Conservation (phyloP, 2,888 invertebrate genomes). For the Branchipolynoe longqiensis region DNA sequence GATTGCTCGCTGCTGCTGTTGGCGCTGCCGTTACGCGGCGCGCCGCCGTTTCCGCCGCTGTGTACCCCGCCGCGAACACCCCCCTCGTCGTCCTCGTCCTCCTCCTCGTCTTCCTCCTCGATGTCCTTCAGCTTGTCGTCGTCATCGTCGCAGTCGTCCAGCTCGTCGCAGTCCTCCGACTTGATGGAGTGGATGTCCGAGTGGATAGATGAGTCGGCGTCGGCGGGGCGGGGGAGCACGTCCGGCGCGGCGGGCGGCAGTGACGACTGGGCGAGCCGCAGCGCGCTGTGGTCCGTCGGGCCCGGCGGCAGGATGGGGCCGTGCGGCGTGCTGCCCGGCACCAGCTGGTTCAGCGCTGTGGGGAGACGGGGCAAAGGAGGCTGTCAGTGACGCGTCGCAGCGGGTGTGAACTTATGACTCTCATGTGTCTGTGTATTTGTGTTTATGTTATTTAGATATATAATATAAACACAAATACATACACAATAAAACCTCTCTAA, state of each 20-base stretch:
- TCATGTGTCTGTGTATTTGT: no score
- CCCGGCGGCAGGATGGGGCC: neutral
- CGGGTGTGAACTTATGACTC: no score
- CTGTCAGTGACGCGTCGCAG: neutral
- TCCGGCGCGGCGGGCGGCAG: neutral
- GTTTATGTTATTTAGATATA: no score
- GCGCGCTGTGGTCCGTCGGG: slow-evolving; percentile 5
- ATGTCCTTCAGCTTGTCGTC: slow-evolving; percentile 40
- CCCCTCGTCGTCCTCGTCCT: slow-evolving; percentile 64
- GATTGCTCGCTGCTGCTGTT: slow-evolving; percentile 27
- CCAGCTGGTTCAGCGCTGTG: slow-evolving; percentile 46
- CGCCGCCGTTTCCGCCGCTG: slow-evolving; percentile 7
- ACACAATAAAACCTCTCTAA: no score
- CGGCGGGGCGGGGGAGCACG: slow-evolving; percentile 45
- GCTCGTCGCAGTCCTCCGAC: slow-evolving; percentile 19
- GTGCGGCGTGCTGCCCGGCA: neutral
- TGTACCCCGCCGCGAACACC: slow-evolving; percentile 2
- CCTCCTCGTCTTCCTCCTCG: slow-evolving; percentile 66
- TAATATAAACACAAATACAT: no score
- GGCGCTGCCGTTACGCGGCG: neutral
- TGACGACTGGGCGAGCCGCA: slow-evolving; percentile 5
- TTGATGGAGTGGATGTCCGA: slow-evolving; percentile 48
- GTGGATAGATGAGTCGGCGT: slow-evolving; percentile 45
- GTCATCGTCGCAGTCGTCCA: slow-evolving; percentile 44
- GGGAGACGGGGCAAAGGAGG: neutral